Conservation (phyloP, 2,113 vertebrate species). For the Clinocottus analis region DNA sequence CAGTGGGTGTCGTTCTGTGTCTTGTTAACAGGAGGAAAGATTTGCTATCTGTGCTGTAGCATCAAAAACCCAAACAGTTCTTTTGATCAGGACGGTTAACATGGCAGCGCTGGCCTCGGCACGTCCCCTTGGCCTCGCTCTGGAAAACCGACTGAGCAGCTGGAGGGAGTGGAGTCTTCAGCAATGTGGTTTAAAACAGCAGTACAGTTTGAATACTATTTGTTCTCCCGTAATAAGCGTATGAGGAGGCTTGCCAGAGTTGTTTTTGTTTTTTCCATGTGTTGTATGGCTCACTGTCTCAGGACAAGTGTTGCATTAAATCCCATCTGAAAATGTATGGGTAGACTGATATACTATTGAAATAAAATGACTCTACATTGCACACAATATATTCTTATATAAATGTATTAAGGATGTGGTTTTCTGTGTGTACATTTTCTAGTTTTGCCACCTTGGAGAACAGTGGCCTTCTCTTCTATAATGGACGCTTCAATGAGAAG, state of each 20-base stretch:
- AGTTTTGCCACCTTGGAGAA: constrained; percentile 94
- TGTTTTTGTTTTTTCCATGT: constrained; percentile 3
- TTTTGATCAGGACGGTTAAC: constrained; percentile 49
- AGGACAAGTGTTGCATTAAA: neutral
- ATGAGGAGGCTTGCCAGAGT: neutral
- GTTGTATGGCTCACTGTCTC: neutral
- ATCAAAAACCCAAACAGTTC: constrained; percentile 10
- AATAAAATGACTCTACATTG: neutral
- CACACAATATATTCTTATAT: neutral
- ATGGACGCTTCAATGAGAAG: constrained; percentile 97
- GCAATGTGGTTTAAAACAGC: neutral
- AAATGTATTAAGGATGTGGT: neutral
- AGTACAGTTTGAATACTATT: neutral
- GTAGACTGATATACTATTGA: fast-evolving
- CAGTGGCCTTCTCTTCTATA: constrained; percentile 94
- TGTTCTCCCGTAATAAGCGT: neutral
- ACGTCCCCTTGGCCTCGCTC: neutral
- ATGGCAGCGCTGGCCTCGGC: constrained; percentile 25
- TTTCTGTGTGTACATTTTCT: constrained; percentile 56
- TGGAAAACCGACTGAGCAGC: constrained; percentile 21
- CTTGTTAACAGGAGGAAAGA: constrained; percentile 13
- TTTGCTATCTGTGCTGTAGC: constrained; percentile 29
- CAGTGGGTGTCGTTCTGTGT: neutral
- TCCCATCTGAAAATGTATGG: neutral
- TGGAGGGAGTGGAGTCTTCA: neutral